These are phyloP conservation scores for Mormyrops boulengeri DNA, from an alignment of 2,797 vertebrate species.

Conservation along the genomic window DNA sequence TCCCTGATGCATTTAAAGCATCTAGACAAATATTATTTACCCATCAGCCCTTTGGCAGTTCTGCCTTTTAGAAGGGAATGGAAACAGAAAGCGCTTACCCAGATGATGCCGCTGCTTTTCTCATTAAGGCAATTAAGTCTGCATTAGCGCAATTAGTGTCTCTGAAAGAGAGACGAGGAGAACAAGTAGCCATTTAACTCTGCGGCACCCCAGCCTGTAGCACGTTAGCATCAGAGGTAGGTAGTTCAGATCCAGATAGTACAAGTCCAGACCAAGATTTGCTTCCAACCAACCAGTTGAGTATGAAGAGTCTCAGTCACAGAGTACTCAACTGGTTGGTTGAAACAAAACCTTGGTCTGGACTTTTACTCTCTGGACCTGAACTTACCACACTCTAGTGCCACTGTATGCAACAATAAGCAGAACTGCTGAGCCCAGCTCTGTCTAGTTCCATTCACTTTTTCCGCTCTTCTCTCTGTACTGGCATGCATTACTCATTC, in stretches of 20 bases:
- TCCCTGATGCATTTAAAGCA: background rate
- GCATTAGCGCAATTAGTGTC: background rate
- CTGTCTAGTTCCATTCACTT: background rate
- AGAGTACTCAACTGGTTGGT: background rate
- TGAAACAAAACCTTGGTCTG: background rate
- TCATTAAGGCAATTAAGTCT: background rate
- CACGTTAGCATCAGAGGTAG: background rate
- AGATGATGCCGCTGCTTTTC: background rate
- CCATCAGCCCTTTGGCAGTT: background rate
- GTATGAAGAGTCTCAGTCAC: background rate
- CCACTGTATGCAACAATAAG: background rate
- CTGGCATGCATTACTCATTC: background rate
- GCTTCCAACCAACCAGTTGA: background rate
- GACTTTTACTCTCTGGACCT: background rate
- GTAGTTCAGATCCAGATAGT: background rate
- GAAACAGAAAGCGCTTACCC: background rate
- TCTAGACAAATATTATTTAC: background rate
- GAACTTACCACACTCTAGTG: background rate
- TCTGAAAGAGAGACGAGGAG: background rate
- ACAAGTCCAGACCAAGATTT: background rate
- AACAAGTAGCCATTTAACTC: background rate
- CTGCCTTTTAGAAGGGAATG: background rate
- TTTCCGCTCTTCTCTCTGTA: background rate
- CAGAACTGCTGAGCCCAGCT: background rate
- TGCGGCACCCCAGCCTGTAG: background rate